Percentiles rank a stretch among this genome's conserved stretches.
Evolutionary conservation across 2,113 vertebrate species (phyloP).

Genomic region (Colistium nudipinnis): DNA sequence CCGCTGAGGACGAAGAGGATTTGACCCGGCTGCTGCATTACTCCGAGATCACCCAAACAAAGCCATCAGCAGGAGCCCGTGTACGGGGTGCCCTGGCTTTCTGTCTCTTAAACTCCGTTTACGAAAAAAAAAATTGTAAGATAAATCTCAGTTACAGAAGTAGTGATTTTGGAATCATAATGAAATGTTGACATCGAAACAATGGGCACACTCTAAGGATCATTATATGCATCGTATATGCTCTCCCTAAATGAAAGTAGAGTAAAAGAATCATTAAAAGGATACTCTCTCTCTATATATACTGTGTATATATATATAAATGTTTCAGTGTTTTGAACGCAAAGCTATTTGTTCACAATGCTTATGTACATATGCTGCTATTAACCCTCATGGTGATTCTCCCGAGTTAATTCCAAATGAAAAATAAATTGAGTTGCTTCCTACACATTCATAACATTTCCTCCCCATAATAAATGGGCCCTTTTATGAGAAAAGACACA

Average conservation of each 20-base stretch:
- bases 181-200: neutral
- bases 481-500: slow-evolving; percentile 86
- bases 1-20: slow-evolving; percentile 64
- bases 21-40: slow-evolving; percentile 67
- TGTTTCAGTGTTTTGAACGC: slow-evolving; percentile 1
- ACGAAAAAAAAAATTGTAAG: no score
- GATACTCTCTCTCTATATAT: neutral
- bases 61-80: slow-evolving; percentile 63
- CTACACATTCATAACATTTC: slow-evolving; percentile 82
- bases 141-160: neutral
- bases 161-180: neutral
- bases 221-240: neutral
- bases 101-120: slow-evolving; percentile 10
- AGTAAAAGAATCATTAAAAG: slow-evolving; percentile 41
- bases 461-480: slow-evolving; percentile 81
- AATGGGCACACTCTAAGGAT: neutral
- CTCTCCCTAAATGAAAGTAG: slow-evolving; percentile 3
- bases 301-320: no score
- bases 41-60: slow-evolving; percentile 75
- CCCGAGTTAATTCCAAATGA: slow-evolving; percentile 80
- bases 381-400: slow-evolving; percentile 76
- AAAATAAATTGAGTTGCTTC: slow-evolving; percentile 82
- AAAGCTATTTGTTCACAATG: slow-evolving; percentile 58
- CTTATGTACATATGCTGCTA: slow-evolving; percentile 62
- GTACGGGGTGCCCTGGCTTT: slow-evolving; percentile 35